Percentiles rank a stretch among this genome's conserved stretches.
Evolutionary conservation across 2,797 vertebrate genomes (phyloP).

Genomic region (Tauraco hartlaubi): DNA sequence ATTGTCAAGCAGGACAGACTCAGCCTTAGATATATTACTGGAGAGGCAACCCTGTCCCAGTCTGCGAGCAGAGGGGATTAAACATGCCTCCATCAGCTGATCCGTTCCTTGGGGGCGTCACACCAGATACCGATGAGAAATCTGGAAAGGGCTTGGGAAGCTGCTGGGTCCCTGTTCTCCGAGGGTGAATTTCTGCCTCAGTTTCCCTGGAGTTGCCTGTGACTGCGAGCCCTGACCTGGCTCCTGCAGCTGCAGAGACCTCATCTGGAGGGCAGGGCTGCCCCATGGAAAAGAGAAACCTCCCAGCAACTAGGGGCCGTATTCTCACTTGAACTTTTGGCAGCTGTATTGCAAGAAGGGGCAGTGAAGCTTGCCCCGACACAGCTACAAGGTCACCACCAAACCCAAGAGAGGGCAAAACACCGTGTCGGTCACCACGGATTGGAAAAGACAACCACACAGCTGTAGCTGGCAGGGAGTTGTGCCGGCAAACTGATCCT

Average conservation of each 20-base stretch:
- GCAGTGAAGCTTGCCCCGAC: neutral
- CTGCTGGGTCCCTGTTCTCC: neutral
- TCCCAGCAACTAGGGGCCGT: accelerated
- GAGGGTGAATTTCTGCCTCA: neutral
- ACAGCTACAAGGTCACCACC: neutral
- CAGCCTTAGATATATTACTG: neutral
- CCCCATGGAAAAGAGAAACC: neutral
- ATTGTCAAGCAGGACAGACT: neutral
- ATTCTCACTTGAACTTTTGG: neutral
- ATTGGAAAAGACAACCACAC: neutral
- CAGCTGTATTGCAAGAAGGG: neutral
- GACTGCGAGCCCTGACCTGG: neutral
- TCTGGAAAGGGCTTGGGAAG: neutral
- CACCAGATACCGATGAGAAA: neutral
- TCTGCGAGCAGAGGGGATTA: neutral
- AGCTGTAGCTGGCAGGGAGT: neutral
- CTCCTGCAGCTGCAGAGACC: neutral
- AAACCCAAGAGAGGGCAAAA: neutral
- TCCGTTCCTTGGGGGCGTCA: neutral
- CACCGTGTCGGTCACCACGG: neutral
- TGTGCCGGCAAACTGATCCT: neutral
- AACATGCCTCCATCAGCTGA: neutral
- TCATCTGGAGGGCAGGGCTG: neutral
- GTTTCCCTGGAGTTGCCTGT: neutral
- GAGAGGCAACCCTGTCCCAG: neutral